Percentiles rank a stretch among this genome's conserved stretches.
These are phyloP conservation scores for Pangasianodon gigas DNA, from an alignment of 2,113 vertebrate genomes.

Conservation along the genomic window DNA sequence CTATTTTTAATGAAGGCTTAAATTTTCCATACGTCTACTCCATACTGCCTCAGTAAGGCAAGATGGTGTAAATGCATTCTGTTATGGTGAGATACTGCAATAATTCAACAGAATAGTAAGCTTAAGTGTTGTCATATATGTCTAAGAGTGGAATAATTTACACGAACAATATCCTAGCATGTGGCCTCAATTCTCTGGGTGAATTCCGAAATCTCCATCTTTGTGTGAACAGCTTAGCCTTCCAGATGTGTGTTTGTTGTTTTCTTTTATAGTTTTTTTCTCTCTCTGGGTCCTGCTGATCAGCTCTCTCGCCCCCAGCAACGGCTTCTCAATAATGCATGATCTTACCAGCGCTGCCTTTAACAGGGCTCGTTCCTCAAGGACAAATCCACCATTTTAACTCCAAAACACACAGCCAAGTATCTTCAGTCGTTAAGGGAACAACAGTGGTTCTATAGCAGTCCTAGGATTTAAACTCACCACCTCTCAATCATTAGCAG, in stretches of 20 bases:
- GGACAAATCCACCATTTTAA: constrained; percentile 42
- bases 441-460: constrained; percentile 1
- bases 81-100: background rate
- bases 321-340: constrained; percentile 50
- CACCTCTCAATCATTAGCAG: background rate
- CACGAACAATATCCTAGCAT: background rate
- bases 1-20: background rate
- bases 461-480: background rate
- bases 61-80: background rate
- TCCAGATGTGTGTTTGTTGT: background rate
- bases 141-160: background rate
- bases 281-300: background rate
- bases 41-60: background rate
- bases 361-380: constrained; percentile 29
- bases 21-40: background rate
- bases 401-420: constrained; percentile 8
- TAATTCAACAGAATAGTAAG: background rate
- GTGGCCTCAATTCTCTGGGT: background rate
- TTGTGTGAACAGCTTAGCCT: background rate
- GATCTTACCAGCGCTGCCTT: constrained; percentile 32
- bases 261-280: constrained; percentile 11
- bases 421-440: constrained; percentile 27
- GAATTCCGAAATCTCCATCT: background rate
- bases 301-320: constrained; percentile 17
- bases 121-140: background rate